Conservation (phyloP, 1,140 invertebrate genomes). For the Drosophila suzukii region DNA sequence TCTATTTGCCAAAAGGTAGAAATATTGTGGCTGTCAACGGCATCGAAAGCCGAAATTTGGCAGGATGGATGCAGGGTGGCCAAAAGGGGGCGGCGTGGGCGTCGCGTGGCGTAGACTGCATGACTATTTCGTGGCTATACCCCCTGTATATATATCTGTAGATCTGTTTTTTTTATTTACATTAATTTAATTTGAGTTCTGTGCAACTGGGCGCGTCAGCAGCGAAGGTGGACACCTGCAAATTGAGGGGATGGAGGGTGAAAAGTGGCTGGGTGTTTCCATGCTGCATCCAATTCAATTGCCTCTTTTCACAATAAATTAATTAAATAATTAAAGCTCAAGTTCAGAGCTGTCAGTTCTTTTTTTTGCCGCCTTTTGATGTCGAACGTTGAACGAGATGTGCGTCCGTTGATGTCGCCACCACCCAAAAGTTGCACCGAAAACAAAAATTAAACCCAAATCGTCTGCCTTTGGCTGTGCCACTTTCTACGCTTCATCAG, state of each 20-base stretch:
- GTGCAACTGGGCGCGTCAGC: constrained; percentile 75
- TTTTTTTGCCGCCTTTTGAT: constrained; percentile 56
- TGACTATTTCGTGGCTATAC: constrained; percentile 54
- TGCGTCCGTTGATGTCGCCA: constrained; percentile 6
- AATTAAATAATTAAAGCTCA: constrained; percentile 81
- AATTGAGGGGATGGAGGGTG: constrained; percentile 5
- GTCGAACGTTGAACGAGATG: constrained; percentile 36
- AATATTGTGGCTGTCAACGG: constrained; percentile 75
- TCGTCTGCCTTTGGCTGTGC: constrained; percentile 45
- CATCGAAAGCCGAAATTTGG: constrained; percentile 65
- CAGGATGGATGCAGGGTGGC: constrained; percentile 18
- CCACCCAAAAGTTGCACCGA: constrained; percentile 25
- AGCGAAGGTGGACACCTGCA: constrained; percentile 69
- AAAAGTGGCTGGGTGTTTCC: constrained; percentile 12
- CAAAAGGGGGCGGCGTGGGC: constrained; percentile 48
- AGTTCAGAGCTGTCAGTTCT: constrained; percentile 63
- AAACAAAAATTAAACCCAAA: constrained; percentile 13
- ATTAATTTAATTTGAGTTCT: constrained; percentile 71
- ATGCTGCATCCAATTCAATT: constrained; percentile 70
- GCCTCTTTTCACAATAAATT: constrained; percentile 76
- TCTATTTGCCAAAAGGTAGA: constrained; percentile 54
- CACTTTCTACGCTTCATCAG: constrained; percentile 76
- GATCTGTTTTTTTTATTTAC: constrained; percentile 11
- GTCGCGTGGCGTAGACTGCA: constrained; percentile 81
- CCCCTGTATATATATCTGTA: neutral